Conservation (phyloP, 2,888 invertebrate species). For the Epistrophella euchroma region DNA sequence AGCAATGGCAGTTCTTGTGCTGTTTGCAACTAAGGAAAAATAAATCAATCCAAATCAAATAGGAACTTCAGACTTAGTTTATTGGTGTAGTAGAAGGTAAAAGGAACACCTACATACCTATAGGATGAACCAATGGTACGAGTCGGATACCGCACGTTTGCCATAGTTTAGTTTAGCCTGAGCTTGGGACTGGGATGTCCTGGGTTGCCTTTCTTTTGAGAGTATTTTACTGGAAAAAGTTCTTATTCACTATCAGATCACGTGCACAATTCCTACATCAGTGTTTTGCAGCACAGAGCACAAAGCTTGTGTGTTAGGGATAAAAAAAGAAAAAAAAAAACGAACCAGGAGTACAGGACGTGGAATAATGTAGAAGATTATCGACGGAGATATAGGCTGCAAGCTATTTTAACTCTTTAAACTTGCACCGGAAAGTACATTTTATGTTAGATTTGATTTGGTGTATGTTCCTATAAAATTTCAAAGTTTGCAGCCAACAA, state of each 20-base stretch:
- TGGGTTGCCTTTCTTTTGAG: constrained; percentile 57
- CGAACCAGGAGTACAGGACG: constrained; percentile 69
- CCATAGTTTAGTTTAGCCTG: constrained; percentile 42
- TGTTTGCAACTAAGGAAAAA: constrained; percentile 65
- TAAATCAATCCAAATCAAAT: constrained; percentile 76
- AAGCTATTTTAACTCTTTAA: constrained; percentile 72
- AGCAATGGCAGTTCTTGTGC: constrained; percentile 62
- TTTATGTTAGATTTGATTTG: constrained; percentile 67
- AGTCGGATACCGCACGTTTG: constrained; percentile 51
- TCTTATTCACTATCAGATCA: constrained; percentile 76
- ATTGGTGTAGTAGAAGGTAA: constrained; percentile 53
- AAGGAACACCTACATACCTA: background rate
- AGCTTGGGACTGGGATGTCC: constrained; percentile 18
- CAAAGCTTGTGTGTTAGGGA: constrained; percentile 68
- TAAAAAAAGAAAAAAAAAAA: constrained; percentile 68
- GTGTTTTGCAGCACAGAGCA: constrained; percentile 72
- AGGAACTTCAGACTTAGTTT: constrained; percentile 67
- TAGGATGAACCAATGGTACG: constrained; percentile 21
- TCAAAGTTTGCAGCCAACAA: constrained; percentile 29
- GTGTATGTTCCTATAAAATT: constrained; percentile 35
- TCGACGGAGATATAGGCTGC: constrained; percentile 71
- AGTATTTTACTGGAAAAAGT: constrained; percentile 72
- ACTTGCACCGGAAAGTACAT: constrained; percentile 57
- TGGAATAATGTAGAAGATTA: constrained; percentile 74
- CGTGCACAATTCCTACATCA: constrained; percentile 76